Evolutionary conservation across 2,113 vertebrate genomes (phyloP).

Genomic region (Corythaeola cristata): DNA sequence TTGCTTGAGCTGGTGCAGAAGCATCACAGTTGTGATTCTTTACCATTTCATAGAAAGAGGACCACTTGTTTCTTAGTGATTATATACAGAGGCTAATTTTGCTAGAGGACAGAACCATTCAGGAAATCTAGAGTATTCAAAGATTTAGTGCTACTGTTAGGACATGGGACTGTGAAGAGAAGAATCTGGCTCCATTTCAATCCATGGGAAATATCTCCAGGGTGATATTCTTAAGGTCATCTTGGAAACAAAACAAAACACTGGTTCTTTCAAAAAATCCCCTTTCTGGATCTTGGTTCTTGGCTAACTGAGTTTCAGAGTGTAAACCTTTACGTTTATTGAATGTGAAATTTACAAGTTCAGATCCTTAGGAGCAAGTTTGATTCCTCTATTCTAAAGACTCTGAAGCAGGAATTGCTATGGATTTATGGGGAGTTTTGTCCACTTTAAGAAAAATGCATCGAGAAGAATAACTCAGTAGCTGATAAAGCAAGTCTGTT

Average conservation of each 20-base stretch:
- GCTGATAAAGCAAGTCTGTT: neutral
- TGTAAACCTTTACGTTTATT: neutral
- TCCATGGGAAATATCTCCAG: neutral
- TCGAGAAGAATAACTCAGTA: neutral
- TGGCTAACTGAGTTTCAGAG: neutral
- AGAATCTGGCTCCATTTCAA: neutral
- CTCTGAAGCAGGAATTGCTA: neutral
- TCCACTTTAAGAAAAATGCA: neutral
- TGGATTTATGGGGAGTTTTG: rapidly evolving
- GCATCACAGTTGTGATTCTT: neutral
- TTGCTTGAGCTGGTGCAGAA: neutral
- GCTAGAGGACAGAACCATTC: neutral
- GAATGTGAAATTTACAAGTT: neutral
- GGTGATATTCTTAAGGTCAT: neutral
- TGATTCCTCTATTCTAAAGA: neutral
- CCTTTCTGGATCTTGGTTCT: neutral
- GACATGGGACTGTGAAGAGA: neutral
- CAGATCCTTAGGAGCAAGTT: neutral
- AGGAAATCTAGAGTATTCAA: neutral
- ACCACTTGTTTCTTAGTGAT: neutral
- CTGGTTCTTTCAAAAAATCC: neutral
- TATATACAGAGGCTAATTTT: neutral
- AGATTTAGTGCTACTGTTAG: neutral
- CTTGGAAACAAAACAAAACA: neutral
- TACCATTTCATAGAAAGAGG: neutral